These are phyloP conservation scores for Dasysyrphus albostriatus DNA, from an alignment of 2,888 invertebrate genomes.

Conservation along the genomic window DNA sequence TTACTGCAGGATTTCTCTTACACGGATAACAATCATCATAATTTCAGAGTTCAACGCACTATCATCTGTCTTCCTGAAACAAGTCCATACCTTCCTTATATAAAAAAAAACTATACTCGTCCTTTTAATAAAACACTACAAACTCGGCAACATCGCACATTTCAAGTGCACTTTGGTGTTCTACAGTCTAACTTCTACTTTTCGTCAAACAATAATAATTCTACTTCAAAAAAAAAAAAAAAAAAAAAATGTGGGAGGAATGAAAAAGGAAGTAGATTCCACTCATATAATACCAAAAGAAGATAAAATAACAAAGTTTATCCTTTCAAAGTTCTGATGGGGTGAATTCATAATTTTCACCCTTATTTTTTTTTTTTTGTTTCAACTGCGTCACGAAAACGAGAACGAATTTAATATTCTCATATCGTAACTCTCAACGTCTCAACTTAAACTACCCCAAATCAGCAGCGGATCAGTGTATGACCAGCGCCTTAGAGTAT, in stretches of 20 bases:
- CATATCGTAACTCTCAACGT: conserved; percentile 15
- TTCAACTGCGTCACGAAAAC: conserved; percentile 68
- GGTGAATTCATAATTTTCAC: conserved; percentile 46
- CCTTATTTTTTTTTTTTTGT: conserved; percentile 36
- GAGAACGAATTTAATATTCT: conserved; percentile 49
- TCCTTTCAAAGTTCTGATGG: conserved; percentile 22
- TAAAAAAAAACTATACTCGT: conserved; percentile 14
- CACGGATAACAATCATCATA: neutral
- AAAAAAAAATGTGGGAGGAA: conserved; percentile 29
- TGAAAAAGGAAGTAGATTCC: neutral
- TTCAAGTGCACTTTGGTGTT: conserved; percentile 66
- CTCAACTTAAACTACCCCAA: neutral
- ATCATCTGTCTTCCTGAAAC: conserved; percentile 30
- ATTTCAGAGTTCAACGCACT: conserved; percentile 60
- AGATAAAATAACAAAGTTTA: conserved; percentile 31
- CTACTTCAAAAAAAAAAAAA: no score
- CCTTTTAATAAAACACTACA: conserved; percentile 60
- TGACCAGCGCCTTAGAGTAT: neutral
- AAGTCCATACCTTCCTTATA: conserved; percentile 2
- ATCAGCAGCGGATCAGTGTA: neutral
- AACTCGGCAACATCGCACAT: conserved; percentile 73
- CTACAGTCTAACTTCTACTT: conserved; percentile 27
- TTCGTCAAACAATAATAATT: conserved; percentile 26
- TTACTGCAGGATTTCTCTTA: neutral
- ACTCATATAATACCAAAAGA: neutral